A percentile compares a stretch with the other conserved stretches of the same genome.
Conservation (phyloP, 2,113 vertebrate species). For the Barnardius zonarius region DNA sequence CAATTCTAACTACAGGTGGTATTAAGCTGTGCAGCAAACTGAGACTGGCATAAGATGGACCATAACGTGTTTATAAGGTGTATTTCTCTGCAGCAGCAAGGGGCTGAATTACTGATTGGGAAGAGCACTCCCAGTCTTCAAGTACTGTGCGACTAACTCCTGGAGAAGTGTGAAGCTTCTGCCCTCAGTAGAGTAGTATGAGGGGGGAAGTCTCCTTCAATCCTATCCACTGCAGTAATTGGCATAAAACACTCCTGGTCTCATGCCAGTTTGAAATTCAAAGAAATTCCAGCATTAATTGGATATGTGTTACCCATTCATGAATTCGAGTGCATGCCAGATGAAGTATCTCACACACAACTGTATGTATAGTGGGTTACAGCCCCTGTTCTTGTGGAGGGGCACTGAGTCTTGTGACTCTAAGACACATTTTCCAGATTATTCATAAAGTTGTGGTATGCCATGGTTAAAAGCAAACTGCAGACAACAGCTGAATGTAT, state of each 20-base stretch:
- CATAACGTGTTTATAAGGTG: background rate
- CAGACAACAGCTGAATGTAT: background rate
- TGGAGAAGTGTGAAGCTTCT: background rate
- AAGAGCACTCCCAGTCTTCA: background rate
- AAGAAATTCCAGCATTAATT: slow-evolving; percentile 1
- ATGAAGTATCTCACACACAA: background rate
- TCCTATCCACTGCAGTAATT: background rate
- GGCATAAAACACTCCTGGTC: background rate
- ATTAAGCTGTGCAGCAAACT: background rate
- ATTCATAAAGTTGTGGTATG: background rate
- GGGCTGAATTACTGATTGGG: background rate
- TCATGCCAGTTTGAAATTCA: background rate
- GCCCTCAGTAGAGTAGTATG: background rate
- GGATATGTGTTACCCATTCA: background rate
- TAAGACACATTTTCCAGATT: background rate
- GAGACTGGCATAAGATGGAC: background rate
- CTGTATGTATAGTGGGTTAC: background rate
- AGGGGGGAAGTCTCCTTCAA: background rate
- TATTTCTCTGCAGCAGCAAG: background rate
- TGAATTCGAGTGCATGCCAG: background rate
- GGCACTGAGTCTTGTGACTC: background rate
- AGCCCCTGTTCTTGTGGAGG: background rate
- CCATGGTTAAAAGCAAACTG: background rate
- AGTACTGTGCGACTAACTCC: background rate
- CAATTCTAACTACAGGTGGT: background rate